Percentiles rank a stretch among this genome's conserved stretches.
These are phyloP conservation scores for Sturnira hondurensis DNA, from an alignment of 2,113 vertebrate genomes.

Conservation along the genomic window DNA sequence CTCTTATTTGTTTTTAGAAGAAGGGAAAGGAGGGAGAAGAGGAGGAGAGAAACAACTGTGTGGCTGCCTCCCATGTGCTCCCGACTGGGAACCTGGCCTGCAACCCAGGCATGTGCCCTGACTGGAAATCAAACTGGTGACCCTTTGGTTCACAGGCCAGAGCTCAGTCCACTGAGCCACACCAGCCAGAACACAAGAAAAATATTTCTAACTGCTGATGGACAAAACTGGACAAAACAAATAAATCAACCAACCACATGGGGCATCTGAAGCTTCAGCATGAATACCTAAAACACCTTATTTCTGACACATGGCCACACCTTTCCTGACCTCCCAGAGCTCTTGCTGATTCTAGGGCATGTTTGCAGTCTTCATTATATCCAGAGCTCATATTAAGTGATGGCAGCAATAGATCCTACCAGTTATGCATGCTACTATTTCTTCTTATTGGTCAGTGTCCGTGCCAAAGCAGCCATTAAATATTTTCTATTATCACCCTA, in stretches of 20 bases:
- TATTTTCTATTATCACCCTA: background rate
- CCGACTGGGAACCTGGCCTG: too few relatives aligned
- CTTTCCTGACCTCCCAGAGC: background rate
- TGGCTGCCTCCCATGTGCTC: too few relatives aligned
- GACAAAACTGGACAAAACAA: constrained; percentile 5
- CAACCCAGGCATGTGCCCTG: too few relatives aligned
- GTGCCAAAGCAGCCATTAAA: background rate
- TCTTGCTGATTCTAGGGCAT: background rate
- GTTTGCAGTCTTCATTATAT: background rate
- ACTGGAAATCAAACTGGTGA: too few relatives aligned
- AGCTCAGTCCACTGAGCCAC: too few relatives aligned
- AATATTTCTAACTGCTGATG: background rate
- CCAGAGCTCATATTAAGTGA: background rate
- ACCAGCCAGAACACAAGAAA: background rate
- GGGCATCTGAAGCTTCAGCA: background rate
- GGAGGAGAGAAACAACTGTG: too few relatives aligned
- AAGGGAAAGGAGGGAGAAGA: too few relatives aligned
- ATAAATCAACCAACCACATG: background rate
- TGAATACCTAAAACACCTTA: background rate
- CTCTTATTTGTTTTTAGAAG: too few relatives aligned
- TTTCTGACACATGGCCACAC: background rate
- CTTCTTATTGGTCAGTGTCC: constrained; percentile 23
- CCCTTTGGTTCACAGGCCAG: too few relatives aligned
- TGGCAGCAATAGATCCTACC: background rate
- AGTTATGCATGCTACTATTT: background rate